phyloP scores from a whole-genome alignment of 2,797 vertebrate genomes.

The Pangasius mekongensis region DNA sequence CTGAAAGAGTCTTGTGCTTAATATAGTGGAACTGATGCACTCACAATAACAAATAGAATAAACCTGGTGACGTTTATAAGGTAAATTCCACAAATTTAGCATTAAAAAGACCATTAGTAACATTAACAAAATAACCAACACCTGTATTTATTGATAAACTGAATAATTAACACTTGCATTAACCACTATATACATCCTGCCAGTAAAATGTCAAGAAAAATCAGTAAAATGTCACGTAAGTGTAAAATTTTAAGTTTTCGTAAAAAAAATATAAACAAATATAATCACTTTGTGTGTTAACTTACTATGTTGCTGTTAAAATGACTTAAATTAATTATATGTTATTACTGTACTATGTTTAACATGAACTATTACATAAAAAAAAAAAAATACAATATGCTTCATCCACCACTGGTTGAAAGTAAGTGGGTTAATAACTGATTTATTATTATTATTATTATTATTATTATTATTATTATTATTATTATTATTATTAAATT shows the following conservation, averaged over 20 bases:
- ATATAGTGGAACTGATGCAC: not conserved
- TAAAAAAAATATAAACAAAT: not conserved
- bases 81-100: not conserved
- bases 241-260: not conserved
- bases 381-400: not conserved
- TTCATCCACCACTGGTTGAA: not conserved
- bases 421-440: not conserved
- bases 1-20: not conserved
- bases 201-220: not conserved
- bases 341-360: not conserved
- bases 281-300: not conserved
- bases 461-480: not conserved
- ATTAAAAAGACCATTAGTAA: not conserved
- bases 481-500: not conserved
- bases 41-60: not conserved
- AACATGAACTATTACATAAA: not conserved
- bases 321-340: not conserved
- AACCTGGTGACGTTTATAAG: not conserved
- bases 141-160: not conserved
- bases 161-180: not conserved
- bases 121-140: not conserved
- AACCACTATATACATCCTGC: not conserved
- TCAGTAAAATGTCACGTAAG: not conserved
- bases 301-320: not conserved
- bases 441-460: no score